Evolutionary conservation across 2,797 vertebrate genomes (phyloP).

Genomic region (Psittacula derbiana): DNA sequence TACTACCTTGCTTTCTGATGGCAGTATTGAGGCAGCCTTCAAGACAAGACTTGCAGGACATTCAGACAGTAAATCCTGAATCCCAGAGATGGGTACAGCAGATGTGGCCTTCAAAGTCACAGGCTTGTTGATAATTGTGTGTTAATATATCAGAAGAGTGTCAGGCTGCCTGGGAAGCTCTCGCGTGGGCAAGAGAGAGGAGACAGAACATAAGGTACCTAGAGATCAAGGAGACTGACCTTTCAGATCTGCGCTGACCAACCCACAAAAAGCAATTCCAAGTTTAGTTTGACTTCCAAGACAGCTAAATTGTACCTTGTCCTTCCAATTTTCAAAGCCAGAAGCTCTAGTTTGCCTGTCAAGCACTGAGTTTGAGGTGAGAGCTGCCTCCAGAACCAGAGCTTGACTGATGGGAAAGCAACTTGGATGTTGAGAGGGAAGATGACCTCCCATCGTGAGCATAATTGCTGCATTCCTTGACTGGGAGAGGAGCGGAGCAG

Average conservation of each 20-base stretch:
- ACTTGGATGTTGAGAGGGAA: not conserved
- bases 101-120: not conserved
- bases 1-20: not conserved
- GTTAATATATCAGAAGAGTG: not conserved
- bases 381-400: not conserved
- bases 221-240: not conserved
- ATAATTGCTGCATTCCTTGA: conserved; percentile 45
- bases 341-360: not conserved
- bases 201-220: not conserved
- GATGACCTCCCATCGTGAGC: not conserved
- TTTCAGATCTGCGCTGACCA: not conserved
- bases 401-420: not conserved
- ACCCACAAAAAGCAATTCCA: not conserved
- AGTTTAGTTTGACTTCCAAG: not conserved
- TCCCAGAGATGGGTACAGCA: not conserved
- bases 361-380: not conserved
- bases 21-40: not conserved
- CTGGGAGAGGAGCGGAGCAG: conserved; percentile 37
- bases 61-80: not conserved
- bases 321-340: not conserved
- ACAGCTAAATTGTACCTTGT: not conserved
- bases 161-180: not conserved
- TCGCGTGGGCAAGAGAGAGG: not conserved
- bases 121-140: not conserved
- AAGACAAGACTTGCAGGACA: not conserved